These are phyloP conservation scores for Tupaia tana DNA, from an alignment of 2,113 vertebrate species.

Conservation along the genomic window DNA sequence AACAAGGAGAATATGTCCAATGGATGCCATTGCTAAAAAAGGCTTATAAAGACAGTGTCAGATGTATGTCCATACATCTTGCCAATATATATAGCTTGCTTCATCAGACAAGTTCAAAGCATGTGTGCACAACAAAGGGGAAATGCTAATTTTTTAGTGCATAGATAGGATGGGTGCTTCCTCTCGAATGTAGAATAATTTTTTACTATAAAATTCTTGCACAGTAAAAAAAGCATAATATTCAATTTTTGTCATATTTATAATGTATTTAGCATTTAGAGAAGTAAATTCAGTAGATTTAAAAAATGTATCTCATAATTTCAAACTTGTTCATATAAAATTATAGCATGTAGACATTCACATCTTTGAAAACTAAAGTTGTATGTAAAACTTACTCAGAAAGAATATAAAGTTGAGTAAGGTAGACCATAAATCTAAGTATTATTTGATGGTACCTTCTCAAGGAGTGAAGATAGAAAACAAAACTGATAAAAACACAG, in stretches of 20 bases:
- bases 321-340: slow-evolving; percentile 37
- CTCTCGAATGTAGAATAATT: not conserved
- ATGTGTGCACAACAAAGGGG: slow-evolving; percentile 47
- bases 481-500: slow-evolving; percentile 64
- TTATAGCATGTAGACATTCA: not conserved
- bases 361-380: slow-evolving; percentile 55
- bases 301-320: not conserved
- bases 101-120: slow-evolving; percentile 54
- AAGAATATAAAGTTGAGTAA: slow-evolving; percentile 49
- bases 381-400: slow-evolving; percentile 41
- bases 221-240: not conserved
- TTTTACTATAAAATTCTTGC: not conserved
- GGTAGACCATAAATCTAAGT: not conserved
- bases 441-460: slow-evolving; percentile 54
- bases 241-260: slow-evolving; percentile 11
- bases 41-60: not conserved
- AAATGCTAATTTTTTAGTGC: not conserved
- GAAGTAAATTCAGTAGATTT: not conserved
- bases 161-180: not conserved
- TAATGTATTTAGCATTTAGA: not conserved
- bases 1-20: slow-evolving; percentile 62
- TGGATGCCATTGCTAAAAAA: slow-evolving; percentile 36
- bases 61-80: not conserved
- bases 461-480: slow-evolving; percentile 60
- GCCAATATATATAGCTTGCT: not conserved